Evolutionary conservation across 2,888 invertebrate genomes (phyloP).

Genomic region (Cosmopolites sordidus): DNA sequence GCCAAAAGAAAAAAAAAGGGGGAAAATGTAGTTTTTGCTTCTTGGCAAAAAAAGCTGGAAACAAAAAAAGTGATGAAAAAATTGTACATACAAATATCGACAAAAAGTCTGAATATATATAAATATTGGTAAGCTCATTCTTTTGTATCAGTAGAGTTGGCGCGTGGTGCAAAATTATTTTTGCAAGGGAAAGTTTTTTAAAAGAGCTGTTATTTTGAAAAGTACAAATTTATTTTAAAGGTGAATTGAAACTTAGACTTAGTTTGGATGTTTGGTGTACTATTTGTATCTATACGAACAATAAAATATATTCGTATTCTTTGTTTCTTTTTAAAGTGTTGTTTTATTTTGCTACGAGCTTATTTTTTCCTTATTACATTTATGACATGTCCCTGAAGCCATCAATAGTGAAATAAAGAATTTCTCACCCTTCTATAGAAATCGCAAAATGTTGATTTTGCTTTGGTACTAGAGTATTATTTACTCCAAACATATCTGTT

Average conservation of each 20-base stretch:
- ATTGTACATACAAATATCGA: constrained; percentile 36
- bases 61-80: constrained; percentile 18
- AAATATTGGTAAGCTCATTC: constrained; percentile 37
- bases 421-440: too few species aligned
- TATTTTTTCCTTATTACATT: too few species aligned
- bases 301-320: constrained; percentile 41
- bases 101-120: constrained; percentile 38
- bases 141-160: constrained; percentile 27
- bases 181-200: constrained; percentile 34
- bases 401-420: too few species aligned
- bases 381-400: too few species aligned
- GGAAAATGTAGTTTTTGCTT: constrained; percentile 18
- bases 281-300: constrained; percentile 45
- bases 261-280: constrained; percentile 48
- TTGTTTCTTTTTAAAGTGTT: constrained; percentile 19
- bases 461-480: too few species aligned
- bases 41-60: constrained; percentile 19
- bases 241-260: constrained; percentile 41
- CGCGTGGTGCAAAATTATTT: constrained; percentile 30
- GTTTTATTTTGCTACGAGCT: constrained; percentile 1
- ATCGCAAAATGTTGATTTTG: too few species aligned
- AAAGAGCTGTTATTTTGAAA: constrained; percentile 40
- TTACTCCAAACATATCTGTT: too few species aligned
- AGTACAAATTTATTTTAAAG: constrained; percentile 44
- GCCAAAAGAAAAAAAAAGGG: constrained; percentile 15